Evolutionary conservation across 2,113 vertebrate species (phyloP), one percentile per base, ranked within the genome.

Genomic region (Abramis brama): DNA sequence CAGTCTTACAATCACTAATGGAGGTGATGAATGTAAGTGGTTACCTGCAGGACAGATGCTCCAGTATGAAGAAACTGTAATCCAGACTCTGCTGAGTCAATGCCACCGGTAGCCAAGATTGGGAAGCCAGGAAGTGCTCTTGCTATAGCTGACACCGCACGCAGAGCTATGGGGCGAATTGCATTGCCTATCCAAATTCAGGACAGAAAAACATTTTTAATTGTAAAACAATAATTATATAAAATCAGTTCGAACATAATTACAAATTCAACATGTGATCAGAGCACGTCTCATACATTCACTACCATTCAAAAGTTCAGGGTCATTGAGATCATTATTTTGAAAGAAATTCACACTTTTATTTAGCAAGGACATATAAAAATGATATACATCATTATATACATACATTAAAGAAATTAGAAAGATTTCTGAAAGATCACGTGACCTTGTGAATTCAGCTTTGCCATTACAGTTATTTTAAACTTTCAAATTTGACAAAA

Each of bases 21-120:
- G 23, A 47, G 27, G 19, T 39, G 21, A n/a, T 57, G 25, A 57
- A 66, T 47, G 36, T 66, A 10, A 70, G 27, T 52, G 50, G 33
- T 83, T 94, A 99, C 98, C 97, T 99, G 97, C 73, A 99, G 91
- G 57, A 97, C 95, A 0, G 97, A 97, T 47, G 98, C 97, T 2
- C 98, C 97, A 1, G 96, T 94, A 13, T 99, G 96, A 43, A 99
- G 97, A 86, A 99, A 98, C 92, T 99, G 97, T 11, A 98, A 93
- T 1, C 97, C 98, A 3, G 95, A 90, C 86, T 99, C 97, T 75
- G 98, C 98, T 4, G 97, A 99, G 91, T 99, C 97, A 0, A 99
- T 99, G 30, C 98, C 98, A 36, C 98, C 98, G 0, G 97, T 98
- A 36, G 97, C 98, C 90, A 99, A 84, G 85, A 99, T 86, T 17